Base-by-base conservation (phyloP, 2,888 invertebrate species). In the Dinocampus coccinellae region DNA sequence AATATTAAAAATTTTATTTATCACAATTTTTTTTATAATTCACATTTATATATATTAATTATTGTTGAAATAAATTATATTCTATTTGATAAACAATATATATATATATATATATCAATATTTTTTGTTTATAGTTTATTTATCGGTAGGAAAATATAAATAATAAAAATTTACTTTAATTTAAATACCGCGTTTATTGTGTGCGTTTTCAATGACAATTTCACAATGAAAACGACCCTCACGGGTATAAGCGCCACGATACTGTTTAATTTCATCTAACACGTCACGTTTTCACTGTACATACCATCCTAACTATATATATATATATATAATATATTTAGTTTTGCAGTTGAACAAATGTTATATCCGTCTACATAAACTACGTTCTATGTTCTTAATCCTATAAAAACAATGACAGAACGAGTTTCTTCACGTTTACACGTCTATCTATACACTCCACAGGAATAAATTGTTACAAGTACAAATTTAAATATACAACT, bases 191-290 rank as follows among this genome's bases (percentile, higher is more conserved):
- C 16, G 75, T 75, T 77, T 79, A 77, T 78, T 75, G 78, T 76
- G 80, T 77, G 77, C 77, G 66, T 78, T 76, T 68, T 67, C 77
- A 77, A 80, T 79, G 78, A 79, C 47, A 77, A 80, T 79, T 73
- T 76, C 78, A 7, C 57, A 78, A 66, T 79, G 78, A 78, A 78
- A 79, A 76, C 77, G 79, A 76, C 73, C 76, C 77, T 72, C 70
- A 73, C 58, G 55, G 64, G 63, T 16, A 16, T 16, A 47, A 29
- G 3, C 7, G 47, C 16, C 4, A 47, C 47, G 47, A 47, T 47
- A 47, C 47, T 47, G 47, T 47, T 47, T 16, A 47, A 47, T 47
- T 47, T 47, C 47, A 47, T n/a, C 47, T 16, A 47, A 47, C 47
- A 47, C 47, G 47, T 47, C 47, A 47, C 47, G 47, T 47, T 47